Percentiles rank a stretch among this genome's conserved stretches.
Conservation (phyloP, 2,888 invertebrate species). For the Diarsia brunnea region DNA sequence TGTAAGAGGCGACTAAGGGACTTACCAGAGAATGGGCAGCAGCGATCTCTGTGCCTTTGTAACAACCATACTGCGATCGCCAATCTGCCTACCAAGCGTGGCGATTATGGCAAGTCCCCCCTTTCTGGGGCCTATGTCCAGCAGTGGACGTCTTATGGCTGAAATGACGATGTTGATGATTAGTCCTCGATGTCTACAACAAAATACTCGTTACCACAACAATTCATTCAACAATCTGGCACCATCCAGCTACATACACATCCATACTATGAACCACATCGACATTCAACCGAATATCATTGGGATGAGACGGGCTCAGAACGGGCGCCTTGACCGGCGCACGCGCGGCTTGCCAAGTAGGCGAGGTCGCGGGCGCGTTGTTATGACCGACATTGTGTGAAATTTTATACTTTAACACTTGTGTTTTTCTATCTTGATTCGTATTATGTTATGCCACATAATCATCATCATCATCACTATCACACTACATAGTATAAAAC, state of each 20-base stretch:
- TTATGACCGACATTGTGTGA: conserved; percentile 47
- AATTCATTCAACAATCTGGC: conserved; percentile 11
- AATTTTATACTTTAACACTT: conserved; percentile 43
- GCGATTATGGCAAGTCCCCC: too few species aligned
- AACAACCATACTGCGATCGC: too few species aligned
- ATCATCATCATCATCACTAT: too few species aligned
- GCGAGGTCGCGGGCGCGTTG: conserved; percentile 62
- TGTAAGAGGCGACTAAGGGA: too few species aligned
- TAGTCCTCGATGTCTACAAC: too few species aligned
- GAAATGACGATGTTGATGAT: too few species aligned
- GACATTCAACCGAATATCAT: conserved; percentile 50
- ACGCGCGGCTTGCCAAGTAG: conserved; percentile 60
- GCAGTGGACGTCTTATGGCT: too few species aligned
- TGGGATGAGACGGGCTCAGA: conserved; percentile 41
- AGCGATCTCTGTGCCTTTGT: too few species aligned
- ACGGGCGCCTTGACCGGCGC: conserved; percentile 64
- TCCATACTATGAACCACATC: conserved; percentile 19
- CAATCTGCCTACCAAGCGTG: too few species aligned
- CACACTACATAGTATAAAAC: too few species aligned
- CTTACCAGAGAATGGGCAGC: too few species aligned
- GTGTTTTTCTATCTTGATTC: conserved; percentile 24
- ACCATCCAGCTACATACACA: background rate
- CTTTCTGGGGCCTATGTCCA: too few species aligned
- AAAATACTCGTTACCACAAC: background rate
- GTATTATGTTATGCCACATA: background rate